phyloP scores from a whole-genome alignment of 2,113 vertebrate genomes.

The Saimiri boliviensis region DNA sequence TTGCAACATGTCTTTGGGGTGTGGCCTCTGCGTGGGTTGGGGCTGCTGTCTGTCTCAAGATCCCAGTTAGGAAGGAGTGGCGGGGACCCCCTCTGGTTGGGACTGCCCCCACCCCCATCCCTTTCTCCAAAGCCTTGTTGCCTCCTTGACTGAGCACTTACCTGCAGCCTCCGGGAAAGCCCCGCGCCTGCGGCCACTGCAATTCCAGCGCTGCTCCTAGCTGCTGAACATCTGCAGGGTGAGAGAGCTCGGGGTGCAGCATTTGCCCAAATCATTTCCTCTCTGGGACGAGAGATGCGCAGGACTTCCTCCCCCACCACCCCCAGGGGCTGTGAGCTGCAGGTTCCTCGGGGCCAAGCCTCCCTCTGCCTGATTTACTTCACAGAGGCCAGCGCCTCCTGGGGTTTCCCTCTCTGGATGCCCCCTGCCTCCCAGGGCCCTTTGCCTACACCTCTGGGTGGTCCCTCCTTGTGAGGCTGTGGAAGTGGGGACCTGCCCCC shows the following conservation, averaged over 20 bases:
- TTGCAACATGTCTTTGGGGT: neutral
- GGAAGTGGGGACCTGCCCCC: neutral
- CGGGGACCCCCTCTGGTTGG: neutral
- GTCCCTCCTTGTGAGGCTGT: neutral
- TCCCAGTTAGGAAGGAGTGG: neutral
- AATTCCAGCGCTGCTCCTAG: neutral
- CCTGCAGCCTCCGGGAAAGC: neutral
- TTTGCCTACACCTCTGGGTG: neutral
- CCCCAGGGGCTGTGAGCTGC: neutral
- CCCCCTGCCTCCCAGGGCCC: neutral
- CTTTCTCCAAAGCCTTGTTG: fast-evolving
- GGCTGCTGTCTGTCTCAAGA: neutral
- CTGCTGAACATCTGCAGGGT: fast-evolving
- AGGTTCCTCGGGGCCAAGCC: fast-evolving
- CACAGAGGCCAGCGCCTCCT: neutral
- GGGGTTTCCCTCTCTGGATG: neutral
- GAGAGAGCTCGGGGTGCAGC: neutral
- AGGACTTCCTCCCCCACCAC: too few relatives aligned
- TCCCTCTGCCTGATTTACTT: neutral
- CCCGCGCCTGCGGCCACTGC: neutral
- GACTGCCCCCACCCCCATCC: neutral
- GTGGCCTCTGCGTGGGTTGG: neutral
- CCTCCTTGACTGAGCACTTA: neutral
- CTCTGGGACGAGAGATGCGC: neutral
- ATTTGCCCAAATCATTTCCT: neutral